Base-by-base conservation (phyloP, 2,888 invertebrate genomes). In the Mimas tiliae region DNA sequence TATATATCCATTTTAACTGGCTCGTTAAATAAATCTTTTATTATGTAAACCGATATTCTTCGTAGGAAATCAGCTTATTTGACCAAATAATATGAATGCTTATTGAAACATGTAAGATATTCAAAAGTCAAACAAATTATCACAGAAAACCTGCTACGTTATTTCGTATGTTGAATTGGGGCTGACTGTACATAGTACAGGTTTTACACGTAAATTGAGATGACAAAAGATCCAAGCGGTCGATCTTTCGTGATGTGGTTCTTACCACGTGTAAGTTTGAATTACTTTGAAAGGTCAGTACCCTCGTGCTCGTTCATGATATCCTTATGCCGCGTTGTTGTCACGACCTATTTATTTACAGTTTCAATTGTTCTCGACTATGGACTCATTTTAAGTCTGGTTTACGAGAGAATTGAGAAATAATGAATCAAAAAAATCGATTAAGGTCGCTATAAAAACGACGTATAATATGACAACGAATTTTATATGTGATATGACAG, bases 321-420 rank as follows among this genome's bases (percentile, higher is more conserved):
- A 87, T 89, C 90, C 87, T 90, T 85, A 81, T 74, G 79, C 79
- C 77, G 80, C 81, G 80, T 78, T 81, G 81, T 73, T 78, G 86
- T 89, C 90, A 90, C 90, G 91, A 91, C 89, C 90, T 87, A 90
- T 90, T 89, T 87, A 90, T 90, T 89, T 89, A 89, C 88, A 80
- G 87, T 85, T 84, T 80, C 86, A 79, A 89, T 88, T 87, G 85
- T 86, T 82, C 81, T 77, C 81, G 75, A 77, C 73, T 77, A 75
- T 71, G 76, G 72, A 74, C 73, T 67, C 71, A 69, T 70, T 72
- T 70, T 42, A 58, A 19, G 67, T 74, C 47, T 33, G 67, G 72
- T 71, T 67, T 69, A 58, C 62, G 64, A 62, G 71, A 75, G 72
- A 77, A 68, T 74, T 75, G 77, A 78, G 72, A 65, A 67, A 72